Base-by-base conservation (phyloP, 2,797 vertebrate genomes). In the Oreochromis grahami region DNA sequence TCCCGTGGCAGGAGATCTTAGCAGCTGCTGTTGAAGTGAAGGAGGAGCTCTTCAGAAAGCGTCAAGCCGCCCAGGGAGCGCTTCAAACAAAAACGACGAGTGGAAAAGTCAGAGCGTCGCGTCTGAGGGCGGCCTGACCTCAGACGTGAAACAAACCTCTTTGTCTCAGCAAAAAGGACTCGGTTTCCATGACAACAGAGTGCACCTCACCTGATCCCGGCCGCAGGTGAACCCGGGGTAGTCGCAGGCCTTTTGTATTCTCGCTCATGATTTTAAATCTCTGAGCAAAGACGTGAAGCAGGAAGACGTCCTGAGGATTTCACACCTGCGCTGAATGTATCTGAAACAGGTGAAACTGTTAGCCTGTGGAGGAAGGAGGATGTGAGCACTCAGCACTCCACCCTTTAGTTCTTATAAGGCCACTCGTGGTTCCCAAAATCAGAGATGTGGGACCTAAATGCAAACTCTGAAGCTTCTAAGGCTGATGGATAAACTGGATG, bases 181-280 rank as follows among this genome's bases (percentile, higher is more conserved):
- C 19, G 2, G 87, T 91, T 81, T 60, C 86, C 81, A 81, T 82
- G 86, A 68, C 81, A 79, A 87, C 88, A 74, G 84, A 90, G 86
- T 77, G 88, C 77, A 78, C 41, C 76, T 84, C 84, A 63, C 56
- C 77, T 76, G 56, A 58, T 21, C 38, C 56, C 0, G 0, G 36
- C 63, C 5, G 3, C 21, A 4, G 3, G 65, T 43, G 21, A 17
- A 43, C 21, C 63, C 5, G 21, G 8, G 38, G 63, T 1, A 17
- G 21, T 10, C 21, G 8, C 63, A 0, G 63, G 21, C 36, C n/a
- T 24, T 43, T 38, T 41, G 36, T 36, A 21, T 41, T 36, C 60
- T 41, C 3, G 7, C 8, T 21, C 12, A 7, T 3, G 5, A 15
- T 0, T 24, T 68, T 43, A 68, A 68, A 15, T 68, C n/a, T 43